Base-by-base conservation (phyloP, 1,140 invertebrate genomes). In the Eciton burchellii region DNA sequence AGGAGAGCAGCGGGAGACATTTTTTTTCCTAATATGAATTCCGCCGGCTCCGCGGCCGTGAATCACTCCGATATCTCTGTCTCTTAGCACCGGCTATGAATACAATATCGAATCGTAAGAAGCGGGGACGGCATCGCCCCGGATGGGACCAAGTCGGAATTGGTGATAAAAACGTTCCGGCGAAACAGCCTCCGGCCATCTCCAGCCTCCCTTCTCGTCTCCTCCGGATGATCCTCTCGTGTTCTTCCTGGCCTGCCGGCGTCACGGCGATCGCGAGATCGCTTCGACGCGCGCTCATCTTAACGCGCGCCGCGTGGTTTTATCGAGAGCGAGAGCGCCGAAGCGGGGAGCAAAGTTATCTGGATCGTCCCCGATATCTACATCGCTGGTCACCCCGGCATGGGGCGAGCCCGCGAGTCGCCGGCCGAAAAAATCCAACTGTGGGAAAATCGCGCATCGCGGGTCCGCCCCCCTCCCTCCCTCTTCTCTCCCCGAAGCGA, bases 371-470 rank as follows among this genome's bases (percentile, higher is more conserved):
- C 11, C 11, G 49, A 45, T 19, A 62, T 21, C 72, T 65, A 26
- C 65, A 68, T 70, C 63, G 74, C 35, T 49, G 74, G 60, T 79
- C 74, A 70, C 43, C 56, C 35, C 74, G 62, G n/a, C 49, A 56
- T 56, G 21, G 54, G 72, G n/a, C n/a, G n/a, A n/a, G 81, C 49
- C 65, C 82, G 60, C 79, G 84, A 71, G 81, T 45, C 62, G 84
- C 73, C 85, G 71, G 72, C 77, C 74, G 52, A 76, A 79, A 76
- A 79, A 88, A 90, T 85, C 81, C 89, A 41, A 47, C 89, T 92
- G 91, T 92, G 91, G 91, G 91, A 93, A 92, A 93, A 93, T 91
- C 81, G 86, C 89, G 91, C 74, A 87, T 81, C 74, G 62, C 66
- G 83, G 84, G n/a, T 26, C 65, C 63, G 8, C 43, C 35, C 35